phyloP scores from a whole-genome alignment of 2,113 vertebrate genomes.

The Lycaon pictus region DNA sequence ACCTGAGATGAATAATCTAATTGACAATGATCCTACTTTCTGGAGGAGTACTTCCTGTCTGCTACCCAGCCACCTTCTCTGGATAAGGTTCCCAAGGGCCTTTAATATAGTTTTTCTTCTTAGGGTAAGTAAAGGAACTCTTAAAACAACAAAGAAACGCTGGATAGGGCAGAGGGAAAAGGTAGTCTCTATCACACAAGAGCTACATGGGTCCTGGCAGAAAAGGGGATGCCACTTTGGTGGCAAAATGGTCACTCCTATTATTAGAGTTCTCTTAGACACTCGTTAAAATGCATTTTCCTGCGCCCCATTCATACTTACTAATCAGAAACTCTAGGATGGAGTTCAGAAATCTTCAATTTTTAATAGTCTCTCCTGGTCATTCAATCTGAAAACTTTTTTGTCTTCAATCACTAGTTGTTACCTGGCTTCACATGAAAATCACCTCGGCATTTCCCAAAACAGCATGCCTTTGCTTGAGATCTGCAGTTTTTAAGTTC shows the following conservation, averaged over 20 bases:
- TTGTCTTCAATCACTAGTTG: neutral
- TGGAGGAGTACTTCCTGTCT: neutral
- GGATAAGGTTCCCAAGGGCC: neutral
- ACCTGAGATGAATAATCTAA: neutral
- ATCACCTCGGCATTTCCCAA: neutral
- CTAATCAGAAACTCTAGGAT: neutral
- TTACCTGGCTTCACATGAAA: neutral
- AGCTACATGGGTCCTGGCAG: neutral
- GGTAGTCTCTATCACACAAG: neutral
- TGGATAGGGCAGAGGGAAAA: neutral
- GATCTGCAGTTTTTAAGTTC: neutral
- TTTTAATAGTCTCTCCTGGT: neutral
- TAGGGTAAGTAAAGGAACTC: neutral
- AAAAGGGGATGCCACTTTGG: neutral
- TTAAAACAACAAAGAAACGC: neutral
- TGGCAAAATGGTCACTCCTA: neutral
- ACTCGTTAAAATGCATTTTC: neutral
- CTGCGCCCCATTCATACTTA: neutral
- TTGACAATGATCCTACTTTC: neutral
- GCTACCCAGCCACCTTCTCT: neutral
- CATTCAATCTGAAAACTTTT: conserved; percentile 20
- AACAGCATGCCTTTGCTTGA: neutral
- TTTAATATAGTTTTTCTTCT: neutral
- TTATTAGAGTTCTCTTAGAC: neutral
- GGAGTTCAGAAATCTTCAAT: neutral